Evolutionary conservation across 1,140 invertebrate genomes (phyloP).

Genomic region (Zophobas morio): DNA sequence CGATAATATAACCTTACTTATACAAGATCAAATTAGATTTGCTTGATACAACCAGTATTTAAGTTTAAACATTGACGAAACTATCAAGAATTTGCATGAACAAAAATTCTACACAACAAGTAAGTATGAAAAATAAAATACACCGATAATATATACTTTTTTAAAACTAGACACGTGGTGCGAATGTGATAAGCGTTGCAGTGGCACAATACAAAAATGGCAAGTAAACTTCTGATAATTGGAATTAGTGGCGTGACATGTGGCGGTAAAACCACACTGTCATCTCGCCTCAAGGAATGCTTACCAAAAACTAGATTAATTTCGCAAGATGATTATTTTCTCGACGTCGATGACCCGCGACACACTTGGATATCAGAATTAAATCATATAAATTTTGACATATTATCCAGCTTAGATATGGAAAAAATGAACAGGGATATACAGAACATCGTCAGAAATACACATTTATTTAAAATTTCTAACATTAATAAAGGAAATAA

Average conservation of each 20-base stretch:
- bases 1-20: too few relatives aligned
- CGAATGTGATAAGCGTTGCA: too few relatives aligned
- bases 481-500: not conserved
- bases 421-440: slow-evolving; percentile 77
- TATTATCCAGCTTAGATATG: slow-evolving; percentile 83
- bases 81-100: too few relatives aligned
- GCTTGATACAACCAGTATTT: too few relatives aligned
- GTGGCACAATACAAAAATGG: not conserved
- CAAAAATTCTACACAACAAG: too few relatives aligned
- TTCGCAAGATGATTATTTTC: slow-evolving; percentile 86
- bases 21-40: too few relatives aligned
- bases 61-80: too few relatives aligned
- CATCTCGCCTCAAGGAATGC: slow-evolving; percentile 71
- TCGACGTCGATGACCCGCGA: slow-evolving; percentile 76
- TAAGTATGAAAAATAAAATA: too few relatives aligned
- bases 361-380: slow-evolving; percentile 77
- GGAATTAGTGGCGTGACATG: slow-evolving; percentile 85
- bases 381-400: slow-evolving; percentile 85
- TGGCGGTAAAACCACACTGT: slow-evolving; percentile 85
- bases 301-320: slow-evolving; percentile 74
- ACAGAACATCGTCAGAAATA: slow-evolving; percentile 65
- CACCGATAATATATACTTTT: too few relatives aligned
- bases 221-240: slow-evolving; percentile 70
- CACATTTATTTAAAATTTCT: not conserved
- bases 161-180: not conserved